Evolutionary conservation across 2,113 vertebrate genomes (phyloP).

Genomic region (Calyptommatus sinebrachiatus): DNA sequence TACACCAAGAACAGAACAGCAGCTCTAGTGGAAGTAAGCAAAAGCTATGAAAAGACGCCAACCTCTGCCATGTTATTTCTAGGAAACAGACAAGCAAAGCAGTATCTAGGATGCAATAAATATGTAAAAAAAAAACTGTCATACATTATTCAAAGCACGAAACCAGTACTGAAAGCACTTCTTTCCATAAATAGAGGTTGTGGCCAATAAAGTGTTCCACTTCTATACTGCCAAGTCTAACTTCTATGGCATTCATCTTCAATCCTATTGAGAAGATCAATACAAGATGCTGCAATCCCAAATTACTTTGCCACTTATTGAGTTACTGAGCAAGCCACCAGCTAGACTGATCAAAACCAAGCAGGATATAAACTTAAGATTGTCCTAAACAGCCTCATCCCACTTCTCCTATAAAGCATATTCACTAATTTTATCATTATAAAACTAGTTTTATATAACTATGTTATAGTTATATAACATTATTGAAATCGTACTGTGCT

Average conservation of each 20-base stretch:
- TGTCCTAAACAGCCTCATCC: not conserved
- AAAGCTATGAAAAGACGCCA: not conserved
- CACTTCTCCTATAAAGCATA: not conserved
- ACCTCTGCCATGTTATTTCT: not conserved
- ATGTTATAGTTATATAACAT: no score
- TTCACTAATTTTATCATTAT: not conserved
- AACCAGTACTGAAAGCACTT: no score
- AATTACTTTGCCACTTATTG: not conserved
- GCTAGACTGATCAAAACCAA: not conserved
- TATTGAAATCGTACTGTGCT: no score
- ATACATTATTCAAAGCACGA: no score
- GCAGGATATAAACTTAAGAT: not conserved
- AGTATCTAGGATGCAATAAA: not conserved
- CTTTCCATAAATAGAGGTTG: no score
- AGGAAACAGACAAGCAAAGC: not conserved
- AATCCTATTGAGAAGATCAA: no score
- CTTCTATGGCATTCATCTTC: no score
- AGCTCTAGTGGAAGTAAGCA: not conserved
- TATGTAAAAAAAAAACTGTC: no score
- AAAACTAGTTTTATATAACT: no score
- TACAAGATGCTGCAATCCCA: no score
- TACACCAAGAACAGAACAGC: not conserved
- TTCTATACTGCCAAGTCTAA: not conserved
- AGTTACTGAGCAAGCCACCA: not conserved
- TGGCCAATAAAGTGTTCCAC: not conserved